Base-by-base conservation (phyloP, 2,113 vertebrate species). In the Cairina moschata region DNA sequence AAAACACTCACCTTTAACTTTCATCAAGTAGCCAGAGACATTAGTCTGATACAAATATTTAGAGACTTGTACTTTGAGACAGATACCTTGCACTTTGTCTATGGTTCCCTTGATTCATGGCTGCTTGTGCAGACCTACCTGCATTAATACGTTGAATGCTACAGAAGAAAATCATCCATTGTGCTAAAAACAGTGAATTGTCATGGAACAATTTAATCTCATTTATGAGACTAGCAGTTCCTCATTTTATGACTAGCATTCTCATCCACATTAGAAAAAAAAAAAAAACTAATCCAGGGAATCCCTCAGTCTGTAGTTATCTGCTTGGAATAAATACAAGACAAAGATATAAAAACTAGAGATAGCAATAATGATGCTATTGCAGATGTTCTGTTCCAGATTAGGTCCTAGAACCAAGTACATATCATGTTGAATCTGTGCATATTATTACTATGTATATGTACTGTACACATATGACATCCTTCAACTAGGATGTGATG, bases 401-500 rank as follows among this genome's bases (percentile, higher is more conserved):
- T 92, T 82, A 86, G 56, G 62, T 80, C 67, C 56, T 80, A 68
- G 54, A 97, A 90, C 14, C 58, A 91, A 66, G 87, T 71, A 32
- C 25, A 69, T 11, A 38, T 52, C 50, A 11, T 34, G 26, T 58
- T 32, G 32, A 68, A 26, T 81, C 52, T 23, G 36, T 66, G 59
- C 71, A 93, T 66, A 76, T 55, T 79, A 50, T 55, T 79, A 50
- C 56, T 89, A 38, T 82, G 54, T 71, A 32, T 63, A 63, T 85
- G 25, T 78, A 20, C 48, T 69, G 68, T 62, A 73, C 28, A 71
- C 32, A 77, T 9, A 79, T 50, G 88, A 88, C 11, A 3, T 86
- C 88, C 44, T 83, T 76, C 91, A 67, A 83, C 21, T 67, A 83
- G 59, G 93, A 95, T 59, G 55, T 59, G 50, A 94, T 80, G 63